Evolutionary conservation across 53 echinoderm and acorn worm genomes (phyloP).

Genomic region (Paracentrotus lividus): DNA sequence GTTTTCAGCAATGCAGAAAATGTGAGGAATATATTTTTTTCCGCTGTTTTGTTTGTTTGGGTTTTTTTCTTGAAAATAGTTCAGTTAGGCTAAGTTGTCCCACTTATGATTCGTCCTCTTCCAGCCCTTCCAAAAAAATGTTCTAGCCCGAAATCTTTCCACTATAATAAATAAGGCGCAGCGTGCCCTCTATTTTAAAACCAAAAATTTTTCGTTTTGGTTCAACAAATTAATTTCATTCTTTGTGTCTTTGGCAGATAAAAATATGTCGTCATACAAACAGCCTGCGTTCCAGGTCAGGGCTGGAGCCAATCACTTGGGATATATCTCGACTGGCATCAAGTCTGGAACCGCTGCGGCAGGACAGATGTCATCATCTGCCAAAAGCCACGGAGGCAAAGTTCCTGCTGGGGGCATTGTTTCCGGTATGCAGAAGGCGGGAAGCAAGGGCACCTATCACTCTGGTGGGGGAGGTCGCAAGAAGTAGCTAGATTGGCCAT

Average conservation of each 20-base stretch:
- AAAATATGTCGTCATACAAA: conserved; percentile 10
- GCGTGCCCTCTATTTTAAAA: too few relatives aligned
- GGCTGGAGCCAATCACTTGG: conserved; percentile 30
- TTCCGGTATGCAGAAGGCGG: background rate
- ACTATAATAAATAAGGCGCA: too few relatives aligned
- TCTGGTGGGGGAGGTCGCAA: background rate
- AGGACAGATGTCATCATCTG: background rate
- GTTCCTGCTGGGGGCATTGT: background rate
- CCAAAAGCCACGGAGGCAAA: background rate
- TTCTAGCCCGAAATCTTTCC: too few relatives aligned
- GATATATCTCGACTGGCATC: background rate
- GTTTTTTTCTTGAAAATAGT: too few relatives aligned
- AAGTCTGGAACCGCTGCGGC: background rate
- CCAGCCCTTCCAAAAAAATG: too few relatives aligned
- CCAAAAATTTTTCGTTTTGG: too few relatives aligned
- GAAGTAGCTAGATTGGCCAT: background rate
- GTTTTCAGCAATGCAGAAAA: too few relatives aligned
- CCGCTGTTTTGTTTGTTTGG: too few relatives aligned
- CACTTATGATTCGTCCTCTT: too few relatives aligned
- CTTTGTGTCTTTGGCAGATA: background rate
- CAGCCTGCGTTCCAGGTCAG: background rate
- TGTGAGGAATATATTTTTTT: too few relatives aligned
- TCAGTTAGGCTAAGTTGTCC: too few relatives aligned
- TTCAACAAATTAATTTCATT: too few relatives aligned
- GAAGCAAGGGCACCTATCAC: background rate